Evolutionary conservation across 2,113 vertebrate genomes (phyloP), one percentile per base, ranked within the genome.

Genomic region (Microcebus lehilahytsara): DNA sequence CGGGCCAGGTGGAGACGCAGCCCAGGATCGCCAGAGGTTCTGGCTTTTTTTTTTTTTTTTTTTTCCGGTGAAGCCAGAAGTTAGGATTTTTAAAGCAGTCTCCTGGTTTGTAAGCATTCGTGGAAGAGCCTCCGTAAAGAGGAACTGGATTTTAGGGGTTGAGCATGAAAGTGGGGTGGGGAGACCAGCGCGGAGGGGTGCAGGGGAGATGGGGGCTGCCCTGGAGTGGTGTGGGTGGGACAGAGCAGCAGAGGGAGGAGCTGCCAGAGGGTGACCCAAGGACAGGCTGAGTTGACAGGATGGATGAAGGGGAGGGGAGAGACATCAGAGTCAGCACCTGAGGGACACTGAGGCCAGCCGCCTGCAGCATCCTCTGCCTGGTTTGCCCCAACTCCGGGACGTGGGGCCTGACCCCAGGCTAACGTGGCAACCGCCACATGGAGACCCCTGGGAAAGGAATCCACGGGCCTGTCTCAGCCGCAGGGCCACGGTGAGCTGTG

Each of bases 181-280:
- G 51, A 27, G 11, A 69, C 16, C 74, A 9, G 67, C 49, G 10
- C 0, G 7, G 23, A 27, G n/a, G 25, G 75, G 42, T 30, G 16
- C 46, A 22, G 4, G 20, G 32, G 60, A 60, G 49, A 23, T 0
- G 0, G 20, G 0, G 19, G 53, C 64, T 46, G 67, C 46, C 14
- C 34, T 25, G 3, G 5, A 10, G 37, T 4, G 30, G 37, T 3
- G 49, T 20, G 75, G 30, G 23, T 19, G 22, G 67, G 42, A 72
- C 4, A 40, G n/a, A 14, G 46, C 1, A 1, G 32, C 8, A 20
- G 2, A 13, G 16, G 10, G 2, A 17, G 11, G 13, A 9, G 12
- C 58, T 3, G 0, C 72, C 53, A 19, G 58, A 42, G n/a, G 58
- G 30, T 27, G n/a, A 22, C 79, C 5, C 4, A 6, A 0, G 25